These are phyloP conservation scores for Pteromalus puparum DNA, from an alignment of 1,140 invertebrate genomes.

Conservation along the genomic window DNA sequence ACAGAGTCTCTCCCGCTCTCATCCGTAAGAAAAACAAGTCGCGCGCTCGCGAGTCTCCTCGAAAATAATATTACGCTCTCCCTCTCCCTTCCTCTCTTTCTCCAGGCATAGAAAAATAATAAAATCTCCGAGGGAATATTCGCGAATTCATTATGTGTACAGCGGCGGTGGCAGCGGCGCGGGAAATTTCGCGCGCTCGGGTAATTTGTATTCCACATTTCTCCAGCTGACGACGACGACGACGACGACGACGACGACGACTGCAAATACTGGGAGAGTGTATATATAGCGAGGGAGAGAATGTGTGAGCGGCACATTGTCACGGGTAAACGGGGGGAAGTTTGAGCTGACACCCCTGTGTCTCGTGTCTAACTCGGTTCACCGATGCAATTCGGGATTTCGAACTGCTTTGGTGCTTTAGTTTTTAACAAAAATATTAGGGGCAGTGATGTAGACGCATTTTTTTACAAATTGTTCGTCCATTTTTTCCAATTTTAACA, in stretches of 20 bases:
- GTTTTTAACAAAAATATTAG: neutral
- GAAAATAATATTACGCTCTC: neutral
- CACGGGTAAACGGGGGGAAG: neutral
- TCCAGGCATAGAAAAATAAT: conserved; percentile 10
- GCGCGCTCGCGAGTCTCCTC: neutral
- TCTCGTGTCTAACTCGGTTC: neutral
- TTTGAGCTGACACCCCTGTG: neutral
- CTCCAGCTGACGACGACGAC: conserved; percentile 61
- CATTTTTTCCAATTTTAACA: too few species aligned
- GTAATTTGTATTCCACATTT: conserved; percentile 74
- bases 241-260: conserved; percentile 55
- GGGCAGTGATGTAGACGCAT: too few species aligned
- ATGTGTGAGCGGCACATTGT: conserved; percentile 16
- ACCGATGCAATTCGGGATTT: too few species aligned
- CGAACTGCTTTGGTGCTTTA: too few species aligned
- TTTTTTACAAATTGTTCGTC: too few species aligned
- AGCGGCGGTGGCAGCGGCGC: conserved; percentile 34
- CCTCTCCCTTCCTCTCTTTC: neutral
- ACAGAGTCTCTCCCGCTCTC: neutral
- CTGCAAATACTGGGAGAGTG: conserved; percentile 58
- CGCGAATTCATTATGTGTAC: conserved; percentile 65
- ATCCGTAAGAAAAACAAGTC: conserved; percentile 39
- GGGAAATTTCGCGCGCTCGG: conserved; percentile 50
- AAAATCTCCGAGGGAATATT: conserved; percentile 59
- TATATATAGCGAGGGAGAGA: conserved; percentile 21